Percentiles rank a stretch among this genome's conserved stretches.
Conservation (phyloP, 2,888 invertebrate species). For the Platycnemis pennipes region DNA sequence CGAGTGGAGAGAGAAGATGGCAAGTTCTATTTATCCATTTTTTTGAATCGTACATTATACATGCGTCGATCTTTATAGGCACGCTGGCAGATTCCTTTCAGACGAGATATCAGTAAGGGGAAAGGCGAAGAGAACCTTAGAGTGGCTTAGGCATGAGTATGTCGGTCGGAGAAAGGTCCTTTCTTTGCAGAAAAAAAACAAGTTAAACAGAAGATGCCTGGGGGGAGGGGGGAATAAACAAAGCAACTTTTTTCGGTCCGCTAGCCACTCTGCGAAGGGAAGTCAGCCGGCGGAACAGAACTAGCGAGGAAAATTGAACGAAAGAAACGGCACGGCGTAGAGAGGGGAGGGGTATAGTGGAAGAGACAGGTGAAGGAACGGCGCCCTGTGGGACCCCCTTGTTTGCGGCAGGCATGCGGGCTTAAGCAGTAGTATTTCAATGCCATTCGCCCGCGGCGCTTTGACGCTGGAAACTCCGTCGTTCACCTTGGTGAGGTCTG, state of each 20-base stretch:
- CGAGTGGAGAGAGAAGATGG: not conserved
- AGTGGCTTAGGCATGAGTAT: not conserved
- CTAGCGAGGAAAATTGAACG: slow-evolving; percentile 47
- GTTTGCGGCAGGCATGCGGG: not conserved
- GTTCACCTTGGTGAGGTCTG: slow-evolving; percentile 59
- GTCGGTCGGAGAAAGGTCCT: slow-evolving; percentile 30
- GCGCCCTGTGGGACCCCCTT: not conserved
- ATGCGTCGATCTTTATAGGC: not conserved
- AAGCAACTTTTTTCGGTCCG: slow-evolving; percentile 36
- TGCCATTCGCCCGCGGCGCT: slow-evolving; percentile 30
- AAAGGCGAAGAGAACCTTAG: not conserved
- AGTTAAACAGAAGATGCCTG: not conserved
- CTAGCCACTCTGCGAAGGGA: not conserved
- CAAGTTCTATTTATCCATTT: not conserved
- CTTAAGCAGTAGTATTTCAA: not conserved
- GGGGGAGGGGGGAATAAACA: not conserved
- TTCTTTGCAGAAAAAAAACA: not conserved
- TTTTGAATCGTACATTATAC: not conserved
- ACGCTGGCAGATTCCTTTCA: not conserved
- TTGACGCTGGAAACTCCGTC: not conserved
- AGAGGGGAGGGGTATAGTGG: not conserved
- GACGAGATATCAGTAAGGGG: not conserved
- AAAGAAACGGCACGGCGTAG: not conserved
- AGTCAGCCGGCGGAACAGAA: slow-evolving; percentile 43
- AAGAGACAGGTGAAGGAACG: slow-evolving; percentile 42